A percentile compares a stretch with the other conserved stretches of the same genome.
phyloP scores from a whole-genome alignment of 2,888 invertebrate genomes.

The Electrophaes corylata region DNA sequence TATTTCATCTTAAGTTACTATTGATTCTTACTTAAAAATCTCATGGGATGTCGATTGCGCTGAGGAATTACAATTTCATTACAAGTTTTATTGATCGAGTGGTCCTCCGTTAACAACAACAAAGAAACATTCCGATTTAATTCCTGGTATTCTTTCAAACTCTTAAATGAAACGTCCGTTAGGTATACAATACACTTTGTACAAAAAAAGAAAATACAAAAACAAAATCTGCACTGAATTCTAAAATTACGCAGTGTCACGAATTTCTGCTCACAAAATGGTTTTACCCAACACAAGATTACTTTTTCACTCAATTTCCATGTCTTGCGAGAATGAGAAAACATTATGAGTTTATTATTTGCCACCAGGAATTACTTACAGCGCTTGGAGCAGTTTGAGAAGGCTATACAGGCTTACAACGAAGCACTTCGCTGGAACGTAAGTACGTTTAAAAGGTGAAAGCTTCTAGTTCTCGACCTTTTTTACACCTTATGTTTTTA shows the following conservation, averaged over 20 bases:
- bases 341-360: slow-evolving; percentile 38
- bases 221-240: slow-evolving; percentile 13
- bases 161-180: no score
- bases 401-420: slow-evolving; percentile 73
- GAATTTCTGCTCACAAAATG: slow-evolving; percentile 28
- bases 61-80: no score
- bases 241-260: slow-evolving; percentile 21
- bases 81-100: no score
- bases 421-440: slow-evolving; percentile 78
- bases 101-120: no score
- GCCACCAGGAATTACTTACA: slow-evolving; percentile 73
- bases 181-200: no score
- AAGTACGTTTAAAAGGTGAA: slow-evolving; percentile 46
- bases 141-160: no score
- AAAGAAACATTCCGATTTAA: no score
- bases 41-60: no score
- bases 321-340: slow-evolving; percentile 24
- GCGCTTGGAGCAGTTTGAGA: slow-evolving; percentile 74
- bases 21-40: no score
- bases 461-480: slow-evolving; percentile 3
- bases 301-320: slow-evolving; percentile 36
- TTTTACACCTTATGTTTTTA: background rate
- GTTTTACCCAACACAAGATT: slow-evolving; percentile 35
- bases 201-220: background rate
- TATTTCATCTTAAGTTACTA: no score